Percentiles rank a stretch among this genome's conserved stretches.
These are phyloP conservation scores for Delphinus delphis DNA, from an alignment of 2,113 vertebrate species.

Conservation along the genomic window DNA sequence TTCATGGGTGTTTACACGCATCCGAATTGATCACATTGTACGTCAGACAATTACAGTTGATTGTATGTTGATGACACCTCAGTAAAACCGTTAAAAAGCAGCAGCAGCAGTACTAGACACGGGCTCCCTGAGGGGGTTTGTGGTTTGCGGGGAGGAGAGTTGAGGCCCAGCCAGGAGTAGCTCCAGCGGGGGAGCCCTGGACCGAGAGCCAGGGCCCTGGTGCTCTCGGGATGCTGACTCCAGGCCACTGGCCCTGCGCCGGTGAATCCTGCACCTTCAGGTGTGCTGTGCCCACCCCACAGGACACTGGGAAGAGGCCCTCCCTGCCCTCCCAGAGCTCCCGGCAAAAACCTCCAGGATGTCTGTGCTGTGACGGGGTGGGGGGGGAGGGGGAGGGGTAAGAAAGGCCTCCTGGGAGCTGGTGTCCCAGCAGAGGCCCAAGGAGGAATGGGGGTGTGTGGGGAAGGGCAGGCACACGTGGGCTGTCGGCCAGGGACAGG, in stretches of 20 bases:
- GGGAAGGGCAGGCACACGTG: not conserved
- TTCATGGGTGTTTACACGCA: not conserved
- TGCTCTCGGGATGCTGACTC: not conserved
- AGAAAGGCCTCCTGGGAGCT: not conserved
- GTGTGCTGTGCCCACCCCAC: rapidly evolving
- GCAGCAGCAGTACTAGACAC: not conserved
- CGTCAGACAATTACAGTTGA: not conserved
- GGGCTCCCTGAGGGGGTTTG: not conserved
- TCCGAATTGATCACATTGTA: not conserved
- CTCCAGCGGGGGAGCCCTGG: not conserved
- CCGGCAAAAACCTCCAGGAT: too few species aligned
- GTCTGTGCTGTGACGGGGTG: not conserved
- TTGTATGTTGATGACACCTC: not conserved
- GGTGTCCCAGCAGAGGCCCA: not conserved
- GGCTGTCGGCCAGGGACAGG: not conserved
- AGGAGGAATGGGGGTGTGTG: not conserved
- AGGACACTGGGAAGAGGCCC: not conserved
- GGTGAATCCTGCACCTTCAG: not conserved
- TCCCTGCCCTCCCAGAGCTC: not conserved
- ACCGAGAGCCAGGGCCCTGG: not conserved
- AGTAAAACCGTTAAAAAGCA: not conserved
- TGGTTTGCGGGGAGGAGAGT: not conserved
- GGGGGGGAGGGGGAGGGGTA: too few species aligned
- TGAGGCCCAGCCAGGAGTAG: not conserved
- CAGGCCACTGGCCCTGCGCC: not conserved